These are phyloP conservation scores for Mylabris phalerata DNA, from an alignment of 1,140 invertebrate species.

Conservation along the genomic window DNA sequence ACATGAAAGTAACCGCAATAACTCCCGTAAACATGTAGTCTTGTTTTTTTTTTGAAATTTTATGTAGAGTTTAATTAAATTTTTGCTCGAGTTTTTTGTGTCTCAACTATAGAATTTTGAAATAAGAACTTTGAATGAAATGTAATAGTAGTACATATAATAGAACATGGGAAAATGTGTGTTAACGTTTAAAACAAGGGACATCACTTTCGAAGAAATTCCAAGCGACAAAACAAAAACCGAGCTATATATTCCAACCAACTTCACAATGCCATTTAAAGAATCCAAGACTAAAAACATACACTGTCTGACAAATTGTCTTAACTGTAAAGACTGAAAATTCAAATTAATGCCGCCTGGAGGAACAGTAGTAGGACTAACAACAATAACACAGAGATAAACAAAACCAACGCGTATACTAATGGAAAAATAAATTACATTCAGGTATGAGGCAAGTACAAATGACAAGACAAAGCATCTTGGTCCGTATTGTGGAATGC, in stretches of 20 bases:
- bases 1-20: too few relatives aligned
- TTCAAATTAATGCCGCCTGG: slow-evolving; percentile 11
- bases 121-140: too few relatives aligned
- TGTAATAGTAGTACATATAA: too few relatives aligned
- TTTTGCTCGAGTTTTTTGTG: too few relatives aligned
- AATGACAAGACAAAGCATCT: slow-evolving; percentile 15
- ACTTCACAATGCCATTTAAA: slow-evolving; percentile 18
- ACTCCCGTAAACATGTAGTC: too few relatives aligned
- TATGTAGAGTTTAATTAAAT: too few relatives aligned
- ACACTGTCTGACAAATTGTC: slow-evolving; percentile 17
- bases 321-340: slow-evolving; percentile 18
- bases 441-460: slow-evolving; percentile 4
- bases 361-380: background rate
- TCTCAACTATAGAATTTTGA: background rate
- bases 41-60: too few relatives aligned
- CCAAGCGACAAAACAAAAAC: slow-evolving; percentile 7
- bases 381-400: slow-evolving; percentile 9
- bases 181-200: slow-evolving; percentile 10
- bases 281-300: slow-evolving; percentile 14
- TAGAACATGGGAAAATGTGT: background rate
- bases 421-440: slow-evolving; percentile 18
- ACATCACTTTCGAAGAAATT: slow-evolving; percentile 16
- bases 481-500: background rate
- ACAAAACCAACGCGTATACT: slow-evolving; percentile 12
- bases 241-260: slow-evolving; percentile 14